phyloP scores from a whole-genome alignment of 1,140 invertebrate species.

The Lepidotrigona ventralis region DNA sequence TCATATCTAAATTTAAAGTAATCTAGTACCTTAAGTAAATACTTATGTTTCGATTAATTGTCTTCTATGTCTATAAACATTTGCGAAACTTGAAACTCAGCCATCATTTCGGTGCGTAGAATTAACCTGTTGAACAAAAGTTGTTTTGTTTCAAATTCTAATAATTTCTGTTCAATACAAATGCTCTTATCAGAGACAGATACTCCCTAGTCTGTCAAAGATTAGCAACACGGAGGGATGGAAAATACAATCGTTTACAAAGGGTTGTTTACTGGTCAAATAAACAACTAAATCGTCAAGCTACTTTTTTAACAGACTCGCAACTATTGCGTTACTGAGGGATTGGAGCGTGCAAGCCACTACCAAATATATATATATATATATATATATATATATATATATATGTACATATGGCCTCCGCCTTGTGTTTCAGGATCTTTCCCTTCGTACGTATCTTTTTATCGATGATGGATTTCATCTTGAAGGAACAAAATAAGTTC shows the following conservation, averaged over 20 bases:
- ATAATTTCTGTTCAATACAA: not conserved
- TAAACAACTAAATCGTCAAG: not conserved
- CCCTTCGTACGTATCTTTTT: slow-evolving; percentile 43
- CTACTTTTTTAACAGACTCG: slow-evolving; percentile 51
- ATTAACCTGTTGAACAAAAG: no score
- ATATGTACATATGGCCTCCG: no score
- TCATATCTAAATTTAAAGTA: no score
- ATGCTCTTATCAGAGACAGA: not conserved
- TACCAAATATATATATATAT: not conserved
- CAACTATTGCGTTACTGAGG: slow-evolving; percentile 71
- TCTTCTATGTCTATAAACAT: no score
- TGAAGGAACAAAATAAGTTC: no score
- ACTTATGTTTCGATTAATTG: no score
- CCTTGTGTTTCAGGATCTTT: not conserved
- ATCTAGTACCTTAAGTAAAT: no score
- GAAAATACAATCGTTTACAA: not conserved
- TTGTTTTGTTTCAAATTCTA: no score
- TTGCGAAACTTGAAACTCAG: accelerated
- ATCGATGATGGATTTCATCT: slow-evolving; percentile 28
- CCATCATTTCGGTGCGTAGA: no score
- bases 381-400: not conserved
- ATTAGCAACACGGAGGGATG: not conserved
- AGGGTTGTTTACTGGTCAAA: no score
- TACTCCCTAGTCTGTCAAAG: no score
- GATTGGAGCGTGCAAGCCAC: slow-evolving; percentile 52